Evolutionary conservation across 2,888 invertebrate species (phyloP).

Genomic region (Acleris holmiana): DNA sequence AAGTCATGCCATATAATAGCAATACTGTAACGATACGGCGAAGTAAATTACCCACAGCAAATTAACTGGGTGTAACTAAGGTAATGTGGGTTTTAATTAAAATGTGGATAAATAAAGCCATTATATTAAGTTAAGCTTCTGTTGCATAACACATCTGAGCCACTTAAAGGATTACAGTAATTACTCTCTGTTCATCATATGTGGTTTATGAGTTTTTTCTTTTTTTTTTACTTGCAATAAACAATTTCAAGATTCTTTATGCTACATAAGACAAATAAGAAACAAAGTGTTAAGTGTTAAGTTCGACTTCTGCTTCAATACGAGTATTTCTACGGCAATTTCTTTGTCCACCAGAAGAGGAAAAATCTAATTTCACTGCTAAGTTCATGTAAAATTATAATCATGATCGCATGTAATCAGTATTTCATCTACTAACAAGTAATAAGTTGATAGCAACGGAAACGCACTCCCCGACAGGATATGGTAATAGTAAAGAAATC

Average conservation of each 20-base stretch:
- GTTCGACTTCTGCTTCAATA: too few species aligned
- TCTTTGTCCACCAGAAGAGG: not conserved
- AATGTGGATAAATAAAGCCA: slow-evolving; percentile 20
- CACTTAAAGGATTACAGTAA: too few species aligned
- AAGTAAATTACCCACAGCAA: slow-evolving; percentile 74
- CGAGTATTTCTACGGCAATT: too few species aligned
- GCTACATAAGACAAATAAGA: too few species aligned
- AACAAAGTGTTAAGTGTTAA: too few species aligned
- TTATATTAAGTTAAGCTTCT: slow-evolving; percentile 5
- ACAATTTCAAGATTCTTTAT: too few species aligned
- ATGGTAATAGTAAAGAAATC: slow-evolving; percentile 79
- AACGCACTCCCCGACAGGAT: slow-evolving; percentile 66
- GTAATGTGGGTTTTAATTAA: slow-evolving; percentile 37
- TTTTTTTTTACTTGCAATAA: too few species aligned
- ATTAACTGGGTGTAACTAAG: slow-evolving; percentile 64
- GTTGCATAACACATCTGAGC: not conserved
- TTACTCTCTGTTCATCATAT: too few species aligned
- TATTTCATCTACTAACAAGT: slow-evolving; percentile 26
- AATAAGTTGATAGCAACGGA: slow-evolving; percentile 32
- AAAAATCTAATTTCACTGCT: not conserved
- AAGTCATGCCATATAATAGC: slow-evolving; percentile 80
- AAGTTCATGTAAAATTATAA: too few species aligned
- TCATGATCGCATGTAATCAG: slow-evolving; percentile 5
- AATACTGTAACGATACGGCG: slow-evolving; percentile 70
- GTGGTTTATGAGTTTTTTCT: too few species aligned